Evolutionary conservation across 1,140 invertebrate species (phyloP).

Genomic region (Helicorthomorpha holstii): DNA sequence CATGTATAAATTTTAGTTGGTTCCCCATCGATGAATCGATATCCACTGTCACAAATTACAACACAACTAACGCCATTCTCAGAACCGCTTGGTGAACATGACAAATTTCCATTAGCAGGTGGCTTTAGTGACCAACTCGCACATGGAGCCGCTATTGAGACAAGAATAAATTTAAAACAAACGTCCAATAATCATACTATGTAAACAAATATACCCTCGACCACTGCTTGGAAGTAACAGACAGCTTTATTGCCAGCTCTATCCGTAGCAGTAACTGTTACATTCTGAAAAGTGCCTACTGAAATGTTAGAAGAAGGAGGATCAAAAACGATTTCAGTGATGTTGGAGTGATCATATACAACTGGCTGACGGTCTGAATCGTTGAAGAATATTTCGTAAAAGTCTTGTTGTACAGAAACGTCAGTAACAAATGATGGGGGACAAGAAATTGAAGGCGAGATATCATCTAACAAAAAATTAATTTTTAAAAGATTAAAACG

Average conservation of each 20-base stretch:
- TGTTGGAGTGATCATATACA: constrained; percentile 73
- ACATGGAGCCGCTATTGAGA: constrained; percentile 57
- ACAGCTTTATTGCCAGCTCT: constrained; percentile 72
- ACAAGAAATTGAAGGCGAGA: constrained; percentile 79
- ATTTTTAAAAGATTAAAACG: background rate
- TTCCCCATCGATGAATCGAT: constrained; percentile 75
- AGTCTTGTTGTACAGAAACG: constrained; percentile 71
- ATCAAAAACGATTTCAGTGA: constrained; percentile 48
- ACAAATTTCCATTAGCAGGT: constrained; percentile 70
- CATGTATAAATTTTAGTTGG: constrained; percentile 70
- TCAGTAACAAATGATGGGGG: constrained; percentile 92
- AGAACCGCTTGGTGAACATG: constrained; percentile 53
- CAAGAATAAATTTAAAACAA: background rate
- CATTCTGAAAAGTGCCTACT: constrained; percentile 83
- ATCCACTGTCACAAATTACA: constrained; percentile 79
- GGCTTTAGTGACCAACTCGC: constrained; percentile 82
- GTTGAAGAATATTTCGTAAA: constrained; percentile 81
- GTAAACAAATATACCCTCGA: constrained; percentile 17
- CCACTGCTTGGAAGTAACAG: constrained; percentile 77
- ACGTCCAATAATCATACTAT: background rate
- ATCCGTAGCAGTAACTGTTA: constrained; percentile 77
- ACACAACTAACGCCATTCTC: constrained; percentile 62
- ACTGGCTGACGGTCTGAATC: constrained; percentile 71
- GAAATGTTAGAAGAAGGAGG: constrained; percentile 73
- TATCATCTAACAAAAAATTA: constrained; percentile 45